Percentiles rank a stretch among this genome's conserved stretches.
Conservation (phyloP, 2,888 invertebrate genomes). For the Dolomedes plantarius region DNA sequence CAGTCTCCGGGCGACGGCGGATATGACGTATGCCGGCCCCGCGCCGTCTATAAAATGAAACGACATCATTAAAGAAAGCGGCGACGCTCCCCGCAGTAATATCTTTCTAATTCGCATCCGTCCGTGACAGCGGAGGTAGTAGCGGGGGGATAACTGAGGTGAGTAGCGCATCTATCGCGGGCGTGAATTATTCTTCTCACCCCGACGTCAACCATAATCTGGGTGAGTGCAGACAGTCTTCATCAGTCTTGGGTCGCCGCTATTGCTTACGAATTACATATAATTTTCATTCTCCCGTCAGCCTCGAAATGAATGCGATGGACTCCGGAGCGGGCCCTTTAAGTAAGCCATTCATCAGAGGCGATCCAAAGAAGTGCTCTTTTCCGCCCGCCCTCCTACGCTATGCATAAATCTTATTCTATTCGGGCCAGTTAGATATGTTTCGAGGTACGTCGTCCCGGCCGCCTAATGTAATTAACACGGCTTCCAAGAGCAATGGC, state of each 20-base stretch:
- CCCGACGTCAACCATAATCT: conserved; percentile 69
- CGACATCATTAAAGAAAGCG: conserved; percentile 71
- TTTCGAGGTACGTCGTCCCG: conserved; percentile 54
- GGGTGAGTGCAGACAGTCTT: conserved; percentile 67
- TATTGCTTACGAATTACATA: conserved; percentile 72
- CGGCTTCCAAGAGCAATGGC: conserved; percentile 64
- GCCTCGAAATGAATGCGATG: conserved; percentile 54
- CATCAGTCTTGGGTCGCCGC: conserved; percentile 67
- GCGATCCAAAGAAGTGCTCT: conserved; percentile 51
- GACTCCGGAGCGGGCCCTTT: conserved; percentile 52
- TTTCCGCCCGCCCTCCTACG: conserved; percentile 45
- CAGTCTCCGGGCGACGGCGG: conserved; percentile 71
- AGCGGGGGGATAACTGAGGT: conserved; percentile 45
- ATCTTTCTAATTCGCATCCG: conserved; percentile 70
- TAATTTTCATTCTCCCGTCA: conserved; percentile 69
- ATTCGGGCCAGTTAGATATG: conserved; percentile 69
- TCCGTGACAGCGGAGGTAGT: conserved; percentile 39
- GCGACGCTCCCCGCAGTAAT: conserved; percentile 53
- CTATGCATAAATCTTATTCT: conserved; percentile 70
- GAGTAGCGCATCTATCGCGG: conserved; percentile 24
- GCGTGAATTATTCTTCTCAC: conserved; percentile 67
- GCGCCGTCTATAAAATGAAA: conserved; percentile 70
- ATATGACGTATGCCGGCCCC: conserved; percentile 70
- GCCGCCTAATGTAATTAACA: conserved; percentile 71
- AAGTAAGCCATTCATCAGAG: conserved; percentile 71